phyloP scores from a whole-genome alignment of 1,140 invertebrate genomes.

The Neoseiulus cucumeris region DNA sequence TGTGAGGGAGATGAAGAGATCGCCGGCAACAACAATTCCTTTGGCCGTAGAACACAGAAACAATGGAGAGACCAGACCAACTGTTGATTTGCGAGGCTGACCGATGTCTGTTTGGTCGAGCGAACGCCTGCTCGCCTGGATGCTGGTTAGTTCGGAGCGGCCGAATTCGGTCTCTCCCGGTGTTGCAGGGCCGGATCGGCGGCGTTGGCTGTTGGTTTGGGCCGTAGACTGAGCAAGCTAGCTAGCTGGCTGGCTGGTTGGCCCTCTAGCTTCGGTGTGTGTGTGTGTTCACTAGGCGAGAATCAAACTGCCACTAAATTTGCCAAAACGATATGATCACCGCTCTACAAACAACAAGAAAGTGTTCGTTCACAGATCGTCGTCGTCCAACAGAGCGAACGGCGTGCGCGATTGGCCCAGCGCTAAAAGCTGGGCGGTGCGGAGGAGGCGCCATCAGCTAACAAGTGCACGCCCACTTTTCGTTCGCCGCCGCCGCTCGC shows the following conservation, averaged over 20 bases:
- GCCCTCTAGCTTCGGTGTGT: background rate
- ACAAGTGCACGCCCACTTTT: background rate
- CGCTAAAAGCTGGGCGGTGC: background rate
- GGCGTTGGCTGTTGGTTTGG: background rate
- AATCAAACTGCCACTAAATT: constrained; percentile 11
- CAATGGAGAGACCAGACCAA: no score
- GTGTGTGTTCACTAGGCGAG: constrained; percentile 1
- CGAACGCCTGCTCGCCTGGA: background rate
- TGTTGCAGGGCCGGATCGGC: background rate
- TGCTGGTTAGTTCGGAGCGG: background rate
- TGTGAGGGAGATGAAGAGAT: no score
- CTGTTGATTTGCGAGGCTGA: background rate
- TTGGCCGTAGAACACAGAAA: no score
- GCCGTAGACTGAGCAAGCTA: background rate
- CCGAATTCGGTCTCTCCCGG: background rate
- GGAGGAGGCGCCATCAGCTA: background rate
- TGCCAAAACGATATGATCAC: constrained; percentile 10
- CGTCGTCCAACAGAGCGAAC: background rate
- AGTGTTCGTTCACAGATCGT: background rate
- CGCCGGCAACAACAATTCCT: no score
- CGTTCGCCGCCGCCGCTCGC: background rate
- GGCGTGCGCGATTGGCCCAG: background rate
- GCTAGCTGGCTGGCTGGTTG: background rate
- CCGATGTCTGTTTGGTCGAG: background rate
- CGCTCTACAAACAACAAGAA: constrained; percentile 11